Percentiles rank a stretch among this genome's conserved stretches.
phyloP scores from a whole-genome alignment of 2,888 invertebrate species.

The Biston betularia region DNA sequence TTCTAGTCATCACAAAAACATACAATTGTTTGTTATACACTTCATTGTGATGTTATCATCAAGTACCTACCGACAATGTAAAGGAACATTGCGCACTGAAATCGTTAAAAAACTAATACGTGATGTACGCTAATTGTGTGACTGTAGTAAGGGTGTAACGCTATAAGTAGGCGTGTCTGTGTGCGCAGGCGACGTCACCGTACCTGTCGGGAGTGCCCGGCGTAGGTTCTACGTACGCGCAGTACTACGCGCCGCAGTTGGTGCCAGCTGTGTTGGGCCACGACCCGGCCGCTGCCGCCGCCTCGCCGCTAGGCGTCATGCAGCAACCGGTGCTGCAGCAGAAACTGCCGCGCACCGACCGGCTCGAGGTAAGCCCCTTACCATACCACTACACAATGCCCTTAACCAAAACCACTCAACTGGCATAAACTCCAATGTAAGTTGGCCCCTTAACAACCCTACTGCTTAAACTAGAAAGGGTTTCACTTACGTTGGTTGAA shows the following conservation, averaged over 20 bases:
- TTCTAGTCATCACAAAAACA: too few species aligned
- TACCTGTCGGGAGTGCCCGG: conserved; percentile 96
- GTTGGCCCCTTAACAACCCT: too few species aligned
- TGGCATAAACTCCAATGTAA: too few species aligned
- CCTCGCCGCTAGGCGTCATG: conserved; percentile 94
- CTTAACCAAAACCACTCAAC: neutral
- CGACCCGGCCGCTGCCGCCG: conserved; percentile 91
- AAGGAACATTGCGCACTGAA: conserved; percentile 13
- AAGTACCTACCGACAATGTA: neutral
- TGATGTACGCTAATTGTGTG: conserved; percentile 11
- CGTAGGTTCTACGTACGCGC: conserved; percentile 95
- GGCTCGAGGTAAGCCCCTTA: conserved; percentile 94
- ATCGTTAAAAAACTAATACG: conserved; percentile 16
- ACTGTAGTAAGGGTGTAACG: conserved; percentile 23
- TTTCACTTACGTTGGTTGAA: too few species aligned
- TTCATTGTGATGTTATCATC: neutral
- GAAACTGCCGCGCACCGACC: conserved; percentile 97
- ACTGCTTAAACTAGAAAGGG: too few species aligned
- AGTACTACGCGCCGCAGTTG: conserved; percentile 95
- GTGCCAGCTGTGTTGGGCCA: conserved; percentile 96
- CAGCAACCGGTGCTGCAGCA: conserved; percentile 95
- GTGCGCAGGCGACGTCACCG: conserved; percentile 93
- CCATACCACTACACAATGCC: conserved; percentile 50
- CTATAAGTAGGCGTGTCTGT: conserved; percentile 44
- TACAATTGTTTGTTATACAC: too few species aligned